phyloP scores from a whole-genome alignment of 2,113 vertebrate species.

The Thryonomys swinderianus region DNA sequence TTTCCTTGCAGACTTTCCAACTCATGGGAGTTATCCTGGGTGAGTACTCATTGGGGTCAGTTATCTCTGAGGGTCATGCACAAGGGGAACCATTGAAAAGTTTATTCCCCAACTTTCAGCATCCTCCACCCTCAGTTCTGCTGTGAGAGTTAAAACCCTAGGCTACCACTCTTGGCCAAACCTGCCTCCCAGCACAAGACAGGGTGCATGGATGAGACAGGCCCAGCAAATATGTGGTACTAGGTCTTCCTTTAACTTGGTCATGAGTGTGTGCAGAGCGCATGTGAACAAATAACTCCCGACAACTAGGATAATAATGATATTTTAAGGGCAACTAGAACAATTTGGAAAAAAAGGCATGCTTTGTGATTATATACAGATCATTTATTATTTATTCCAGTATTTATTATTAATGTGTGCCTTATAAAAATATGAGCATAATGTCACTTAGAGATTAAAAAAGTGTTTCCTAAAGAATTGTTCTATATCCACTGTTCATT shows the following conservation, averaged over 20 bases:
- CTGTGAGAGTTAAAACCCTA: not conserved
- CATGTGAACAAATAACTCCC: not conserved
- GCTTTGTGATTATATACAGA: not conserved
- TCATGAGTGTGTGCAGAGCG: not conserved
- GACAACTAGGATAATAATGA: not conserved
- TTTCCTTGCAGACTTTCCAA: not conserved
- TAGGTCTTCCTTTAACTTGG: not conserved
- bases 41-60: not conserved
- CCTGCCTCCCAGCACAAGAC: not conserved
- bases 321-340: slow-evolving; percentile 4
- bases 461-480: not conserved
- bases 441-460: slow-evolving; percentile 17
- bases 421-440: not conserved
- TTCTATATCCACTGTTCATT: not conserved
- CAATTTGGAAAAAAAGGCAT: not conserved
- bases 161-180: not conserved
- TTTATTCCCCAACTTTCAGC: not conserved
- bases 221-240: rapidly evolving
- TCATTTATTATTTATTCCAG: not conserved
- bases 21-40: not conserved
- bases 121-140: not conserved
- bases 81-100: too few relatives aligned
- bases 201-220: rapidly evolving
- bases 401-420: slow-evolving; percentile 44
- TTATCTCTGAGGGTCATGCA: not conserved